A percentile compares a stretch with the other conserved stretches of the same genome.
These are phyloP conservation scores for Chelonus insularis DNA, from an alignment of 1,140 invertebrate species.

Conservation along the genomic window DNA sequence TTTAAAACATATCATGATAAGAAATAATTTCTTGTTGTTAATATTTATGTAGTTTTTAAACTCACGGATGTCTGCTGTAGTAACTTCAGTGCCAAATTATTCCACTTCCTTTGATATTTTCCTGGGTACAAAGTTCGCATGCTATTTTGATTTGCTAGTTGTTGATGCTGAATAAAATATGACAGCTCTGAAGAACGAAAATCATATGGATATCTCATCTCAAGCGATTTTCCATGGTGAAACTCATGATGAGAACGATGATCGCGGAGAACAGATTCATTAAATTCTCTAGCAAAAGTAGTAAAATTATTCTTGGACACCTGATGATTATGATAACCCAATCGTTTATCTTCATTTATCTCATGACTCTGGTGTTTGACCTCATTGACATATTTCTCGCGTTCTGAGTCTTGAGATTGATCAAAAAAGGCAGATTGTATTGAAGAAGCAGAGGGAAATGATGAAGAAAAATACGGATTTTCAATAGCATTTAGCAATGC, in stretches of 20 bases:
- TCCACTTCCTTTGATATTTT: conserved; percentile 47
- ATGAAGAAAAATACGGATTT: conserved; percentile 32
- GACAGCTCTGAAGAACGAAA: conserved; percentile 34
- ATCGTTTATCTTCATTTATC: neutral
- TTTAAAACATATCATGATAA: no score
- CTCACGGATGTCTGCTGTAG: conserved; percentile 48
- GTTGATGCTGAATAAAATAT: conserved; percentile 28
- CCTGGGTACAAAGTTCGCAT: conserved; percentile 28
- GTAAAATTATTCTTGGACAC: neutral
- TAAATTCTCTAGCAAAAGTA: neutral
- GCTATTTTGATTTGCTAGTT: conserved; percentile 12
- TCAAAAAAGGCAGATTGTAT: conserved; percentile 30
- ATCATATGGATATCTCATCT: neutral
- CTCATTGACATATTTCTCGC: conserved; percentile 19
- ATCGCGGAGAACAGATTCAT: conserved; percentile 23
- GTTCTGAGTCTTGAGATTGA: conserved; percentile 9
- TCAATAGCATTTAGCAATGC: conserved; percentile 23
- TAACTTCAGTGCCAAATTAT: conserved; percentile 37
- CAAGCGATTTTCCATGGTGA: conserved; percentile 10
- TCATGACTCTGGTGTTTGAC: conserved; percentile 31
- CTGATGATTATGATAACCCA: conserved; percentile 9
- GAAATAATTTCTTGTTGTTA: no score
- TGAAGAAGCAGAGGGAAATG: conserved; percentile 4
- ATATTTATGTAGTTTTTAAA: conserved; percentile 23
- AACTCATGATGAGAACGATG: conserved; percentile 18